Conservation (phyloP, 53 echinoderm and acorn worm genomes). For the Holothuria leucospilota region DNA sequence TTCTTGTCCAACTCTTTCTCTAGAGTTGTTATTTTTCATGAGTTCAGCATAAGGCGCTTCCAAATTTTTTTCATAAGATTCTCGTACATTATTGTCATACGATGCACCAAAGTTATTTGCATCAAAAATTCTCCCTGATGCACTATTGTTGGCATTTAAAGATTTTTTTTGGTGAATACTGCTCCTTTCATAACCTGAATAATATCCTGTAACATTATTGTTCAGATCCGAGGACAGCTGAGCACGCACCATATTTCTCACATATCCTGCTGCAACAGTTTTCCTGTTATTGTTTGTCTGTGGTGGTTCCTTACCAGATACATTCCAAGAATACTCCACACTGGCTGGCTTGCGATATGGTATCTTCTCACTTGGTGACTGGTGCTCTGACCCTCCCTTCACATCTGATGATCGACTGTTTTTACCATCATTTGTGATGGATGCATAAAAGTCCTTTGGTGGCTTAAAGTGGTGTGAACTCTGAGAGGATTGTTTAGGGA, state of each 20-base stretch:
- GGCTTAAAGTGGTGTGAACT: slow-evolving; percentile 85
- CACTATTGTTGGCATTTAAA: too few species aligned
- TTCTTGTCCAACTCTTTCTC: background rate
- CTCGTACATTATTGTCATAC: too few species aligned
- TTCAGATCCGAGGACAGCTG: too few species aligned
- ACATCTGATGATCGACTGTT: too few species aligned
- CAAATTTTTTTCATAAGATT: slow-evolving; percentile 10
- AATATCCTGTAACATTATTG: too few species aligned
- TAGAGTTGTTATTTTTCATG: background rate
- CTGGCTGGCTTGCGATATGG: background rate
- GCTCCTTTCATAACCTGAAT: too few species aligned
- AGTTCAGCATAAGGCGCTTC: slow-evolving; percentile 26
- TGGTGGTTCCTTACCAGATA: background rate
- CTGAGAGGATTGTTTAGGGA: slow-evolving; percentile 37
- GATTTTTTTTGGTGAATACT: too few species aligned
- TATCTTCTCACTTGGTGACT: background rate
- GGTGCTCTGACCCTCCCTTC: too few species aligned
- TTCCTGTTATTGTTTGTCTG: background rate
- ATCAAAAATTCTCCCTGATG: too few species aligned
- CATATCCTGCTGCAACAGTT: too few species aligned
- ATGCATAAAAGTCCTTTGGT: slow-evolving; percentile 74
- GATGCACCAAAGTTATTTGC: too few species aligned
- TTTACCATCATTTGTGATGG: background rate
- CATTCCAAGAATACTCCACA: background rate
- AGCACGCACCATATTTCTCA: too few species aligned